A percentile compares a stretch with the other conserved stretches of the same genome.
These are phyloP conservation scores for Scolopax mira DNA, from an alignment of 2,113 vertebrate genomes.

Conservation along the genomic window DNA sequence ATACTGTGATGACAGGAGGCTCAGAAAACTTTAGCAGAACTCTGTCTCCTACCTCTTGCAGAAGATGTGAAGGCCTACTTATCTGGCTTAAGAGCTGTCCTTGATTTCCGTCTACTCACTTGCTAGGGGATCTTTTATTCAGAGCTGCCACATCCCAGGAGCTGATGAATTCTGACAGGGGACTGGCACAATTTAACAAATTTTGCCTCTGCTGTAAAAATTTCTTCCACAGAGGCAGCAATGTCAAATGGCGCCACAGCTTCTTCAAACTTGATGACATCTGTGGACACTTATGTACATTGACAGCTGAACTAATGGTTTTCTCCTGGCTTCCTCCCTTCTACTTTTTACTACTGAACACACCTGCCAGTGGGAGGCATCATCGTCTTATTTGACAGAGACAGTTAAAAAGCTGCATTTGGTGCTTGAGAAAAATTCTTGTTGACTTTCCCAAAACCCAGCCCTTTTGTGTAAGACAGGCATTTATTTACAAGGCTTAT, in stretches of 20 bases:
- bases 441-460: not conserved
- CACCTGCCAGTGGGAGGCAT: not conserved
- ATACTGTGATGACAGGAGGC: not conserved
- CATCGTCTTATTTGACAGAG: not conserved
- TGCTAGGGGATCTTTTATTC: not conserved
- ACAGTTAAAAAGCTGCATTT: not conserved
- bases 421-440: not conserved
- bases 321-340: not conserved
- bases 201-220: not conserved
- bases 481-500: not conserved
- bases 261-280: slow-evolving; percentile 41
- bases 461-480: not conserved
- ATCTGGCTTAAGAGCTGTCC: not conserved
- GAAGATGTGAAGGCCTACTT: not conserved
- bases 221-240: not conserved
- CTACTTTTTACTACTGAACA: not conserved
- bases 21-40: not conserved
- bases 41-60: not conserved
- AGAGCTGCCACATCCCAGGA: not conserved
- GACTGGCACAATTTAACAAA: not conserved
- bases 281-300: not conserved
- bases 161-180: not conserved
- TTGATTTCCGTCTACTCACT: not conserved
- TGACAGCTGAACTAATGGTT: slow-evolving; percentile 8
- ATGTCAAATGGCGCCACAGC: not conserved